Evolutionary conservation across 1,140 invertebrate species (phyloP).

Genomic region (Saccostrea cuccullata): DNA sequence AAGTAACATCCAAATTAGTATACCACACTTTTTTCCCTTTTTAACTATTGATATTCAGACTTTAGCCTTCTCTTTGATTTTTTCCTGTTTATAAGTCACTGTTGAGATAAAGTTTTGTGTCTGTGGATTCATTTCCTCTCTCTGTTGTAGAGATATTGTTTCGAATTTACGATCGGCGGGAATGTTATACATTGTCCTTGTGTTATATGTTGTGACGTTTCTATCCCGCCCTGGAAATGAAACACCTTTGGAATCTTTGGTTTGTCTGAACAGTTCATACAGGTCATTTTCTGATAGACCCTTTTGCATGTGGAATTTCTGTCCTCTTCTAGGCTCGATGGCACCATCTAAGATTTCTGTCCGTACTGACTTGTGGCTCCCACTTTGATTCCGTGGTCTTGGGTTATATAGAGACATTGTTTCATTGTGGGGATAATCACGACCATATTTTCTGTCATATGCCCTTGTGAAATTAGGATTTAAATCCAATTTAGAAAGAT

Average conservation of each 20-base stretch:
- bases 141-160: conserved; percentile 42
- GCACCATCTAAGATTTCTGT: conserved; percentile 46
- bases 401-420: conserved; percentile 30
- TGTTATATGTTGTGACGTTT: neutral
- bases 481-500: neutral
- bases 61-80: conserved; percentile 39
- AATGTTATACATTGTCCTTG: conserved; percentile 13
- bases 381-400: neutral
- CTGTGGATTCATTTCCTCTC: conserved; percentile 43
- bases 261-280: neutral
- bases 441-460: conserved; percentile 25
- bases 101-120: conserved; percentile 43
- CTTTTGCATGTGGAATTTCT: conserved; percentile 25
- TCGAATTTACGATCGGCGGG: conserved; percentile 39
- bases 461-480: conserved; percentile 12
- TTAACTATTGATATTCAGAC: neutral
- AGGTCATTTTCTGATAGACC: conserved; percentile 41
- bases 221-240: neutral
- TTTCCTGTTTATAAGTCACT: conserved; percentile 49
- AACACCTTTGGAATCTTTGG: neutral
- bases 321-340: conserved; percentile 10
- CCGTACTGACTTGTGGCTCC: conserved; percentile 34
- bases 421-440: neutral
- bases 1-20: neutral
- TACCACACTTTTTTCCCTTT: neutral